These are phyloP conservation scores for Spatula versicolor DNA, from an alignment of 2,797 vertebrate species.

Conservation along the genomic window DNA sequence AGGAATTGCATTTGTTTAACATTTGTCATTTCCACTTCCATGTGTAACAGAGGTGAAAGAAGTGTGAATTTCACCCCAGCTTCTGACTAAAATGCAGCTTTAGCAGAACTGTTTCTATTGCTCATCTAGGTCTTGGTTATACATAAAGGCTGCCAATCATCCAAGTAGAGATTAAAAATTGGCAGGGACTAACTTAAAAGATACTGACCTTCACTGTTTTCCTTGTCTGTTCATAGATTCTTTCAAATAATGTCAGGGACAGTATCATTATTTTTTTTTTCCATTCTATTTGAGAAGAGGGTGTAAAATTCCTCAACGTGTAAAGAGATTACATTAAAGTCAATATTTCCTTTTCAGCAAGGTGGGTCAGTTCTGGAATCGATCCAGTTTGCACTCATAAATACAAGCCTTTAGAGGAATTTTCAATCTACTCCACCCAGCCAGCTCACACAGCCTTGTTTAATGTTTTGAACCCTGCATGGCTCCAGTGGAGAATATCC, in stretches of 20 bases:
- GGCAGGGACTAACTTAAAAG: neutral
- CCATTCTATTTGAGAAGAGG: constrained; percentile 10
- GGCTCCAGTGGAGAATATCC: constrained; percentile 13
- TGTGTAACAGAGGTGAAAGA: neutral
- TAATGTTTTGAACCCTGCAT: neutral
- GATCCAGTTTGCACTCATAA: constrained; percentile 1
- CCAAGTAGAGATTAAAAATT: neutral
- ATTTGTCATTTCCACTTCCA: neutral
- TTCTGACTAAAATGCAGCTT: neutral
- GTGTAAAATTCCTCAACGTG: neutral
- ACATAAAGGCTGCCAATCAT: neutral
- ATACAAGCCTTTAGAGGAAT: constrained; percentile 9
- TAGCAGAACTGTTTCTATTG: neutral
- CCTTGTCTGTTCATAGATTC: neutral
- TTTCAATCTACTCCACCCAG: neutral
- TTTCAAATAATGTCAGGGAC: neutral
- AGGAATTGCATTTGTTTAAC: neutral
- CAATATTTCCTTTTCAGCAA: constrained; percentile 41
- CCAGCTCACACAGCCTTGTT: constrained; percentile 17
- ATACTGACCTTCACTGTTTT: neutral
- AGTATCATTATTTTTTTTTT: neutral
- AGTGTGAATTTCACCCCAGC: neutral
- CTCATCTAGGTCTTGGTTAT: neutral
- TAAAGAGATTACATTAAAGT: constrained; percentile 9
- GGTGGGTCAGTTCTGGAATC: constrained; percentile 24